Evolutionary conservation across 2,888 invertebrate genomes (phyloP).

Genomic region (Phalangium opilio): DNA sequence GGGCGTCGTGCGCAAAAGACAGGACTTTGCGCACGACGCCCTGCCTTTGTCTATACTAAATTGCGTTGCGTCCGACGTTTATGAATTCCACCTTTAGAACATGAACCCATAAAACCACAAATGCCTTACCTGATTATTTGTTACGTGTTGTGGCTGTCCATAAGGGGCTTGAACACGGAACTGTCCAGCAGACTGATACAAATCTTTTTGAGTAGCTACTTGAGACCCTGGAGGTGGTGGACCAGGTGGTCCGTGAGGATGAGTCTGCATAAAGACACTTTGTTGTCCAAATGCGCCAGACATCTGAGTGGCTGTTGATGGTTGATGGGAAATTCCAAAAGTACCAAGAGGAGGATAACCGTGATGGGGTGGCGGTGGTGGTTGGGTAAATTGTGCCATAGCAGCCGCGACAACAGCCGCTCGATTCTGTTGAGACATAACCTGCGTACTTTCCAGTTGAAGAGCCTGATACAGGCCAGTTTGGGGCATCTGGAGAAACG

Average conservation of each 20-base stretch:
- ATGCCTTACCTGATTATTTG: constrained; percentile 43
- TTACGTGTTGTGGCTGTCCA: constrained; percentile 61
- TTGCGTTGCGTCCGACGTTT: too few species aligned
- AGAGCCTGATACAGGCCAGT: constrained; percentile 53
- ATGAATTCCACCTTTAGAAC: too few species aligned
- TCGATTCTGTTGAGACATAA: constrained; percentile 2
- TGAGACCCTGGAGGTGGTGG: constrained; percentile 38
- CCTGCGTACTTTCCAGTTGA: constrained; percentile 14
- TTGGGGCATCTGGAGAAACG: constrained; percentile 36
- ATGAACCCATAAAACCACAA: neutral
- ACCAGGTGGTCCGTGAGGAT: too few species aligned
- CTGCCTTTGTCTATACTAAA: too few species aligned
- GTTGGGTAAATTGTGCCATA: constrained; percentile 16
- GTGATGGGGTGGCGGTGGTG: constrained; percentile 9
- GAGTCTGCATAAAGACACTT: constrained; percentile 37
- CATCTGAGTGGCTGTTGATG: constrained; percentile 28
- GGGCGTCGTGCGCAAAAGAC: too few species aligned
- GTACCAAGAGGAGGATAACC: constrained; percentile 16
- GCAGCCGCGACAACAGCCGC: constrained; percentile 16
- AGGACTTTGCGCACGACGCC: too few species aligned
- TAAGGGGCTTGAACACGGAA: constrained; percentile 45
- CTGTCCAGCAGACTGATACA: constrained; percentile 44
- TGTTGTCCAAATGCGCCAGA: constrained; percentile 28
- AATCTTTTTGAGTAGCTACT: constrained; percentile 43
- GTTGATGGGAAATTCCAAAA: constrained; percentile 16